These are phyloP conservation scores for Leucopsar rothschildi DNA, from an alignment of 2,113 vertebrate genomes.

Conservation along the genomic window DNA sequence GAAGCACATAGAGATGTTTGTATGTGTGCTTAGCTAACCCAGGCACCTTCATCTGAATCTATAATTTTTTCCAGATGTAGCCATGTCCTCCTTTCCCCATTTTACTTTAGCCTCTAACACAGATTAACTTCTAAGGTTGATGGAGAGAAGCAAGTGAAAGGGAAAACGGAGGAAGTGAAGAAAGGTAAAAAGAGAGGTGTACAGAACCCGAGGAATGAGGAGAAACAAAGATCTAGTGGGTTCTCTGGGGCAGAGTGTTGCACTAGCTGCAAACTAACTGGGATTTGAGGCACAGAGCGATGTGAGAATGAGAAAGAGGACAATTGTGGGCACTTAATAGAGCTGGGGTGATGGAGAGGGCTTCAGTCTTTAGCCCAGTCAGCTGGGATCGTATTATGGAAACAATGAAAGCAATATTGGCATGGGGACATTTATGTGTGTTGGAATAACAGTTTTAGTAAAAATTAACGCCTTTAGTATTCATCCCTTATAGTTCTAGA, in stretches of 20 bases:
- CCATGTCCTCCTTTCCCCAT: rapidly evolving
- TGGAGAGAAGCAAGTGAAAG: background rate
- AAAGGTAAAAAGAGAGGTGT: background rate
- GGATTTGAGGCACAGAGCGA: rapidly evolving
- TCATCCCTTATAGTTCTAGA: background rate
- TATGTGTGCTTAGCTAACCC: background rate
- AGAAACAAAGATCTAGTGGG: background rate
- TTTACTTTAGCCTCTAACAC: background rate
- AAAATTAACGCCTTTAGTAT: background rate
- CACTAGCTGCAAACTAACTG: background rate
- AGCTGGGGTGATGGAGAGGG: background rate
- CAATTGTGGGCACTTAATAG: background rate
- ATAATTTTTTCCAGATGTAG: background rate
- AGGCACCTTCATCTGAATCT: background rate
- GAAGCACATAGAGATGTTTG: background rate
- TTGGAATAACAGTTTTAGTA: background rate
- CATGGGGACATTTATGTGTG: rapidly evolving
- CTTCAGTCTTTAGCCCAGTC: background rate
- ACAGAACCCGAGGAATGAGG: background rate
- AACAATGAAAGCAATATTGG: background rate
- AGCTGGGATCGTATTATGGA: background rate
- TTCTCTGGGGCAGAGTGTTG: background rate
- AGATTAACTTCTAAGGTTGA: background rate
- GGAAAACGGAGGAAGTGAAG: background rate
- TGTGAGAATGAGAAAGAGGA: background rate